Percentiles rank a stretch among this genome's conserved stretches.
These are phyloP conservation scores for Rhinoptilus africanus DNA, from an alignment of 2,113 vertebrate species.

Conservation along the genomic window DNA sequence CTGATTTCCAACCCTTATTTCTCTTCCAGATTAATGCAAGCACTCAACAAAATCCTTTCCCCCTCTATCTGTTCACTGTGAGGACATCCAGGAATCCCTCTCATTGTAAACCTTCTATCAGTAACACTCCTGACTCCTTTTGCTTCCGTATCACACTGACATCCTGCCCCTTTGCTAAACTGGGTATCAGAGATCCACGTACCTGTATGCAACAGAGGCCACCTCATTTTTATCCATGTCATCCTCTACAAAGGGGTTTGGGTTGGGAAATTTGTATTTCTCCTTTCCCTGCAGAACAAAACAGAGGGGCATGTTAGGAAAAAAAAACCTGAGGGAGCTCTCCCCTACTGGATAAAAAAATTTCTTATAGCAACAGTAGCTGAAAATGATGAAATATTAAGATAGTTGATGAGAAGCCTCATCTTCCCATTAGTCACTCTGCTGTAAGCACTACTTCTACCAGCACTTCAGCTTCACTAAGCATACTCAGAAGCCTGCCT, in stretches of 20 bases:
- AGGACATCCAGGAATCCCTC: not conserved
- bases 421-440: not conserved
- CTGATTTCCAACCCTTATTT: not conserved
- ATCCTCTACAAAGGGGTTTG: conserved; percentile 96
- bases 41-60: not conserved
- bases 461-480: not conserved
- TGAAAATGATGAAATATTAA: not conserved
- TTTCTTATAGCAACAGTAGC: not conserved
- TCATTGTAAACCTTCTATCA: not conserved
- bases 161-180: not conserved
- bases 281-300: conserved; percentile 83
- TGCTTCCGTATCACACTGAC: rapidly evolving
- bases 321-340: not conserved
- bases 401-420: not conserved
- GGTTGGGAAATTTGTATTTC: conserved; percentile 90
- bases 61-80: not conserved
- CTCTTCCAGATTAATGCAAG: not conserved
- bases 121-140: not conserved
- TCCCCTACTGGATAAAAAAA: not conserved
- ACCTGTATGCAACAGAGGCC: conserved; percentile 97
- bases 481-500: not conserved
- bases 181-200: not conserved
- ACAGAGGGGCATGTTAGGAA: not conserved
- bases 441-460: not conserved
- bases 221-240: conserved; percentile 97